Evolutionary conservation across 2,113 vertebrate genomes (phyloP), one percentile per base, ranked within the genome.

Genomic region (Camelus bactrianus): DNA sequence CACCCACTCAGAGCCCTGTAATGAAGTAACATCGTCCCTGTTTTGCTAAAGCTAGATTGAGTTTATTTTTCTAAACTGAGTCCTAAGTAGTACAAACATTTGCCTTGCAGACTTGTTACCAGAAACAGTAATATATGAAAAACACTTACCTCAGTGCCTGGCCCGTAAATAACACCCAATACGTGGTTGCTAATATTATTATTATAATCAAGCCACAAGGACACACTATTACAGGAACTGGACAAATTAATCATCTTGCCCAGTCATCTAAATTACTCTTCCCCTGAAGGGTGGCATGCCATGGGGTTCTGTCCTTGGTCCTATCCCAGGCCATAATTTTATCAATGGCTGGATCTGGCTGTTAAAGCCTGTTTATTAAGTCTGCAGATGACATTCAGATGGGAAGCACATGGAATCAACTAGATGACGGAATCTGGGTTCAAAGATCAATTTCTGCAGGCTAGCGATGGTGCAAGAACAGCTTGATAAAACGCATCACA

Each of bases 231-330:
- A 87, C 35, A 87, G 95, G 91, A 90, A 87, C 20, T 30, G 16
- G 88, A 83, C 56, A 65, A 50, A 95, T 96, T 42, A 92, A 92
- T 94, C 90, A 76, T 35, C 58, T 28, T 15, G 46, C 60, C 22
- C 46, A 35, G 89, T 60, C 84, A 90, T 70, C 80, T 90, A 90
- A 92, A 96, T 89, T 24, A 91, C 72, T 93, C 80, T 91, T 94
- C 95, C 72, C 6, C 28, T 70, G 42, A 72, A 89, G 70, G 88
- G 80, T 67, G 64, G 75, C 28, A 58, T 11, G 62, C 28, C 80
- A n/a, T 48, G n/a, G 83, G 80, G 32, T 8, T 92, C 70, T 93
- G 91, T 88, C 93, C 97, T 81, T 86, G 95, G 46, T 97, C 30
- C 52, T 32, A 85, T 81, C 64, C 16, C 81, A 89, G 92, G 81